Base-by-base conservation (phyloP, 2,888 invertebrate species). In the Lamellibrachia columna region DNA sequence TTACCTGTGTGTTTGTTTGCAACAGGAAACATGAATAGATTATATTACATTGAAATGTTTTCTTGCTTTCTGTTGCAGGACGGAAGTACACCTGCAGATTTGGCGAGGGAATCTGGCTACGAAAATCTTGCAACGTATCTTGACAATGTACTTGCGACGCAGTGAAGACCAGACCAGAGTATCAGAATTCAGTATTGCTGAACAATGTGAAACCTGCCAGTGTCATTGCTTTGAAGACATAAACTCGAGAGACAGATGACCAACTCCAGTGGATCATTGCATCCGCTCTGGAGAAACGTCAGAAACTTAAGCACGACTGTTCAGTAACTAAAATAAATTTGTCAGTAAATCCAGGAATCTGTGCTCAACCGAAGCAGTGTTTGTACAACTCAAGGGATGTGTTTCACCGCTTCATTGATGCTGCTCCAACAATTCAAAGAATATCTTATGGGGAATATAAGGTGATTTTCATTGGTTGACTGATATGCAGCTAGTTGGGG, bases 61-160 rank as follows among this genome's bases (percentile, higher is more conserved):
- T 92, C 40, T 91, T 93, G 60, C 90, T 93, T 92, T 28, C 90
- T 9, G 90, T 93, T 93, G 28, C 94, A 96, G 96, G 96, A 96
- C 93, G 96, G 95, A 28, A 95, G 95, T 93, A 96, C 95, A 15
- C 95, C 96, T 15, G 94, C 95, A 75, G 96, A 96, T 90, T 94
- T 96, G 53, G 96, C 96, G 4, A 93, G 94, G 92, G 96, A 96
- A 93, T 96, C 96, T 9, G 96, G 96, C 6, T 96, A 94, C 91
- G 94, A 94, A 90, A 92, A 93, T 40, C 93, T 94, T 52, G 94
- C 93, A 58, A 75, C 75, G 22, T 75, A 75, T 75, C 75, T 75
- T 22, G 75, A 75, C 22, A 75, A 75, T 7, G 75, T 75, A 75
- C 75, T 75, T 15, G 75, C 75, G 75, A 75, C 75, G n/a, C 75